Evolutionary conservation across 2,888 invertebrate genomes (phyloP).

Genomic region (Caradrina clavipalpis): DNA sequence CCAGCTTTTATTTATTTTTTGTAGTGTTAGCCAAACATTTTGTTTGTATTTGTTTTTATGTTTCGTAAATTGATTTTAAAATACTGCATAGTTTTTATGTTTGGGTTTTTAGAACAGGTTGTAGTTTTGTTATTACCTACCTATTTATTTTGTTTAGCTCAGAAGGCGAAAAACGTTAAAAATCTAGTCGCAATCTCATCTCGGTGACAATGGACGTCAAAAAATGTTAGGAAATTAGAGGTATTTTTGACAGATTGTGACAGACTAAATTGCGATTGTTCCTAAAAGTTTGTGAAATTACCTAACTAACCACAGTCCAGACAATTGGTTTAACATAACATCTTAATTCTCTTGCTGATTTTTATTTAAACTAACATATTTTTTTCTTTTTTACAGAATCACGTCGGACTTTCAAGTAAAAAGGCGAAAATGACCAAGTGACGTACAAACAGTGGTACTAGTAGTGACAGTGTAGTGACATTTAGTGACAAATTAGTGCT

Average conservation of each 20-base stretch:
- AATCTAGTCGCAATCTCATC: no score
- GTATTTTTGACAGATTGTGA: no score
- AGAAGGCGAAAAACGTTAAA: no score
- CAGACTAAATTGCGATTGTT: no score
- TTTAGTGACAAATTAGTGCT: conserved; percentile 67
- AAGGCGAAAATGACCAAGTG: conserved; percentile 49
- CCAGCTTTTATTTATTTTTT: conserved; percentile 50
- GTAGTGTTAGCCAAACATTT: conserved; percentile 3
- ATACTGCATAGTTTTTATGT: not conserved
- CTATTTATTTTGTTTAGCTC: not conserved
- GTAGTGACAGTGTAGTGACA: conserved; percentile 61
- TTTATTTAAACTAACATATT: conserved; percentile 28
- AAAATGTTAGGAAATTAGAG: no score
- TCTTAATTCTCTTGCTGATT: not conserved
- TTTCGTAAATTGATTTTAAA: conserved; percentile 6
- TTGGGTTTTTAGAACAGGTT: not conserved
- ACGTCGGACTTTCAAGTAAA: conserved; percentile 21
- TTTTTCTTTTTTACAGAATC: conserved; percentile 49
- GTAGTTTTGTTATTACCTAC: not conserved
- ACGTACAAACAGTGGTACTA: conserved; percentile 45
- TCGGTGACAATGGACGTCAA: no score
- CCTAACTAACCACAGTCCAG: no score
- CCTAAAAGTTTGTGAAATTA: no score
- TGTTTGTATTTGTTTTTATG: conserved; percentile 18
- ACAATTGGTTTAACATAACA: not conserved